Conservation (phyloP, 2,113 vertebrate species). For the Dascyllus trimaculatus region DNA sequence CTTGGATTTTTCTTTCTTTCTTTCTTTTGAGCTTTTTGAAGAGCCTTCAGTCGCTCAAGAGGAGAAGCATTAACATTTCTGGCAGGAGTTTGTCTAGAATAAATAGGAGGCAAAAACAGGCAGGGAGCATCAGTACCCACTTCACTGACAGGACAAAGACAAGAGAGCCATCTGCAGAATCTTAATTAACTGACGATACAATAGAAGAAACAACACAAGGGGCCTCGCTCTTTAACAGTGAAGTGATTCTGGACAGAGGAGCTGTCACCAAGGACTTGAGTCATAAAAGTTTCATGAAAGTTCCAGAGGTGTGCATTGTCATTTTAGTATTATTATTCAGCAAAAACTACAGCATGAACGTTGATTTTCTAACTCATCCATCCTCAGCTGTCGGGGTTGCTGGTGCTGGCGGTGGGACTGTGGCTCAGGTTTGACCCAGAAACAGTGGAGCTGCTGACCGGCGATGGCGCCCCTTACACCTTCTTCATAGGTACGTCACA, state of each 20-base stretch:
- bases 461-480: constrained; percentile 87
- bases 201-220: background rate
- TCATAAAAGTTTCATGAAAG: background rate
- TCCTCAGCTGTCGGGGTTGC: constrained; percentile 90
- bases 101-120: constrained; percentile 5
- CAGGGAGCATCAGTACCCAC: constrained; percentile 35
- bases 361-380: background rate
- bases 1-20: constrained; percentile 1
- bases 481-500: constrained; percentile 93
- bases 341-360: background rate
- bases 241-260: constrained; percentile 3
- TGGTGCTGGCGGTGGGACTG: constrained; percentile 92
- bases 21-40: background rate
- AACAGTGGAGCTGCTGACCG: constrained; percentile 86
- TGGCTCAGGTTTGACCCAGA: constrained; percentile 93
- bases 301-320: background rate
- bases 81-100: constrained; percentile 30
- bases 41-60: background rate
- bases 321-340: background rate
- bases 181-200: constrained; percentile 21
- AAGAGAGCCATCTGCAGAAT: constrained; percentile 43
- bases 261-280: background rate
- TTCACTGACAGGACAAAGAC: constrained; percentile 37
- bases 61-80: constrained; percentile 42
- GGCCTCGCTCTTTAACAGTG: background rate